Conservation (phyloP, 64 coral and sea anemone genomes). For the Platygyra sinensis region DNA sequence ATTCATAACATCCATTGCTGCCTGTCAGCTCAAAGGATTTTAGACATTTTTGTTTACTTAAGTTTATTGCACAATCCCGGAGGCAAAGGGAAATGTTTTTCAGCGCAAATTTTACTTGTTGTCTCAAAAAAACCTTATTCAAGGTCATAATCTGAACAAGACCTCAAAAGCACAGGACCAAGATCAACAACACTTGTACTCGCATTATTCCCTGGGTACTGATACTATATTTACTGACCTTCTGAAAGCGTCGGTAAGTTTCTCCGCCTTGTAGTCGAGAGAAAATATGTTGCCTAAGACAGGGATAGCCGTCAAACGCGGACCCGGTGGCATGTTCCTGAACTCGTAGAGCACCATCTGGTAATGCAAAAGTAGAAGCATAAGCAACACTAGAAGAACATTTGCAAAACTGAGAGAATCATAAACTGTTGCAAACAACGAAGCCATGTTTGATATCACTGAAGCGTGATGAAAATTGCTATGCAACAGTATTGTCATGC, state of each 20-base stretch:
- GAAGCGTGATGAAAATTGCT: no score
- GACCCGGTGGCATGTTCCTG: constrained; percentile 52
- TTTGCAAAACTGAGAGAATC: neutral
- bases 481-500: no score
- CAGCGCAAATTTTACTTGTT: no score
- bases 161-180: neutral
- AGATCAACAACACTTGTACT: neutral
- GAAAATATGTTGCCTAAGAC: constrained; percentile 43
- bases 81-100: no score
- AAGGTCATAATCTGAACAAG: no score
- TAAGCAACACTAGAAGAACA: neutral
- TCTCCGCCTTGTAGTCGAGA: neutral
- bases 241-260: neutral
- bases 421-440: neutral
- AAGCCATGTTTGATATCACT: neutral
- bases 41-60: no score
- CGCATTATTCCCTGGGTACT: no score
- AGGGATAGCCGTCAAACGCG: constrained; percentile 25
- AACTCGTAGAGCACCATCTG: constrained; percentile 44
- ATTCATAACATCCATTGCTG: no score
- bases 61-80: no score
- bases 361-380: neutral
- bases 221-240: neutral
- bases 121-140: no score
- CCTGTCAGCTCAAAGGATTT: no score